These are phyloP conservation scores for Allolobophora icterica DNA, from an alignment of 2,888 invertebrate genomes.

Conservation along the genomic window DNA sequence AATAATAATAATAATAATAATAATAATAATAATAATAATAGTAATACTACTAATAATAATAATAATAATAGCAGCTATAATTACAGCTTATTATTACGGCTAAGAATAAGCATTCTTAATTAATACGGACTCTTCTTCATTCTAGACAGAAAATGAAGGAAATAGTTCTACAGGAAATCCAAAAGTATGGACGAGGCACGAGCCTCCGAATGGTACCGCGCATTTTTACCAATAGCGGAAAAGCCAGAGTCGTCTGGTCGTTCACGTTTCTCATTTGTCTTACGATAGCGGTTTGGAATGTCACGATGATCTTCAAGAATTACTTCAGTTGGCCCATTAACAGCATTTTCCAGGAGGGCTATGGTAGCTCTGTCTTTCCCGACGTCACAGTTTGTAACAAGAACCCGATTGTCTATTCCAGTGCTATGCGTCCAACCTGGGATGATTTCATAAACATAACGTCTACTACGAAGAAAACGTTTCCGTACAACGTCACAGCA, in stretches of 20 bases:
- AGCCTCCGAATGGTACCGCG: background rate
- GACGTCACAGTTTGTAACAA: conserved; percentile 32
- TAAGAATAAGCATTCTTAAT: too few species aligned
- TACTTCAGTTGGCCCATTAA: conserved; percentile 30
- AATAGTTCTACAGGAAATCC: background rate
- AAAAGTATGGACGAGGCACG: conserved; percentile 6
- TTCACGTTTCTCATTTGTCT: background rate
- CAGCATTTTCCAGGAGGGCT: background rate
- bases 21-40: background rate
- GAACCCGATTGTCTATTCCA: background rate
- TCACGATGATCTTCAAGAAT: conserved; percentile 7
- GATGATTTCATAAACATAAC: background rate
- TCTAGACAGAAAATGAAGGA: background rate
- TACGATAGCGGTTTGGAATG: background rate
- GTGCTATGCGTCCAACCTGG: background rate
- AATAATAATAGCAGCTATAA: background rate
- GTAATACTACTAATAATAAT: background rate
- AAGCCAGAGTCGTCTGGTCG: conserved; percentile 20
- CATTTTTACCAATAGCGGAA: conserved; percentile 8
- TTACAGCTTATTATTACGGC: too few species aligned
- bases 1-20: background rate
- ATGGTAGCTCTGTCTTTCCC: background rate
- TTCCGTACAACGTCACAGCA: background rate
- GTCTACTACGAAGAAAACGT: background rate
- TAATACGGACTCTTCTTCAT: background rate